Evolutionary conservation across 2,797 vertebrate species (phyloP).

Genomic region (Poecilia wingei): DNA sequence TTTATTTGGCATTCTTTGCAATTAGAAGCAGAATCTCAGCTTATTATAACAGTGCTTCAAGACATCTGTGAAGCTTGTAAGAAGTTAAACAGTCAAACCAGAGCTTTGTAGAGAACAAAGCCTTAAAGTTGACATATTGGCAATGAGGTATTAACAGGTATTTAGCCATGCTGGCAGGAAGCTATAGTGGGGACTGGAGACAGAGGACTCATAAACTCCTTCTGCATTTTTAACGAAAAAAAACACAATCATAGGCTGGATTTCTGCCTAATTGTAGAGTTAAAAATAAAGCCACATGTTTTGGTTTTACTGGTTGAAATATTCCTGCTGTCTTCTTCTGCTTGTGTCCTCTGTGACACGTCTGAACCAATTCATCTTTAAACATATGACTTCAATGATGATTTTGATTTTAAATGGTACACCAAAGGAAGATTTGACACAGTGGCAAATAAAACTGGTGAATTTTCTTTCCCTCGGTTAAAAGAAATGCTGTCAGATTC

Average conservation of each 20-base stretch:
- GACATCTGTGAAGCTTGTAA: neutral
- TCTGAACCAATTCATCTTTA: neutral
- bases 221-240: neutral
- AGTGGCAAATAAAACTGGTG: neutral
- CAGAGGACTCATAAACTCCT: neutral
- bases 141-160: no score
- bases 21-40: neutral
- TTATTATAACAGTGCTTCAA: neutral
- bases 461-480: neutral
- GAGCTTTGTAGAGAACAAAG: neutral
- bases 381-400: neutral
- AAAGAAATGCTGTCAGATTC: neutral
- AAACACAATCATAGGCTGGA: neutral
- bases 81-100: neutral
- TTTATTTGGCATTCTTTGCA: neutral
- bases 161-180: neutral
- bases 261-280: neutral
- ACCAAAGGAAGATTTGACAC: neutral
- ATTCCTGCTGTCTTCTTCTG: neutral
- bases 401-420: neutral
- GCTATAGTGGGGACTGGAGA: neutral
- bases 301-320: neutral
- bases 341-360: neutral
- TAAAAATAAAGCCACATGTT: neutral
- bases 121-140: neutral